These are phyloP conservation scores for Taeniopygia guttata DNA, from an alignment of 2,797 vertebrate species.

Conservation along the genomic window DNA sequence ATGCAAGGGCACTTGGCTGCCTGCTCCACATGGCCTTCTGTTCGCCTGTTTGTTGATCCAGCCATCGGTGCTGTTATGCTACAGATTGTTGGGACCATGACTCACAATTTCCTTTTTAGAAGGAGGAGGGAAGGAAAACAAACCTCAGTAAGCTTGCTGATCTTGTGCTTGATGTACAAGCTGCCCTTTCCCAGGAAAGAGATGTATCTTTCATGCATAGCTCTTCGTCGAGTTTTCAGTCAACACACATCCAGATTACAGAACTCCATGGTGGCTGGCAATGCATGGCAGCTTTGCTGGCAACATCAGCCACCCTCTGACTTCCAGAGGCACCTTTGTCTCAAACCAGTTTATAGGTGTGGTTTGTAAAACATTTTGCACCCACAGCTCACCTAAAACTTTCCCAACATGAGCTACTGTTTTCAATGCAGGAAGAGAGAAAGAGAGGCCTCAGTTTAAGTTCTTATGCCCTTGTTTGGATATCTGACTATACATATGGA, in stretches of 20 bases:
- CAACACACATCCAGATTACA: not conserved
- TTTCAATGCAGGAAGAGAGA: not conserved
- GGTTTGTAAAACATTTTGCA: not conserved
- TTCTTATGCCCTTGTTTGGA: not conserved
- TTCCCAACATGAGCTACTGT: not conserved
- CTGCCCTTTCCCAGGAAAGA: not conserved
- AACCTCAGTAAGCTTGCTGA: not conserved
- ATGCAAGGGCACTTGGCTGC: constrained; percentile 10
- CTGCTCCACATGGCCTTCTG: not conserved
- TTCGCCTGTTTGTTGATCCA: constrained; percentile 19
- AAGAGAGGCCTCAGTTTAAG: not conserved
- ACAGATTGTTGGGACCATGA: not conserved
- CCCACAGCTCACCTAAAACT: not conserved
- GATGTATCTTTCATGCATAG: not conserved
- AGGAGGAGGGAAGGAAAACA: not conserved
- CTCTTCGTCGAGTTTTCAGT: not conserved
- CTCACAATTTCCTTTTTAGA: constrained; percentile 11
- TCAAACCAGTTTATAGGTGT: not conserved
- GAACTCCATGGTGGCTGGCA: not conserved
- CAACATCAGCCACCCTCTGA: not conserved
- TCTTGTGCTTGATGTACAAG: not conserved
- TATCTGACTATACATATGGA: not conserved
- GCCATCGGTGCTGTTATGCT: not conserved
- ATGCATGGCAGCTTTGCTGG: not conserved
- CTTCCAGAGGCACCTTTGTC: not conserved